Conservation (phyloP, 2,113 vertebrate species). For the Sphaerodactylus townsendi region DNA sequence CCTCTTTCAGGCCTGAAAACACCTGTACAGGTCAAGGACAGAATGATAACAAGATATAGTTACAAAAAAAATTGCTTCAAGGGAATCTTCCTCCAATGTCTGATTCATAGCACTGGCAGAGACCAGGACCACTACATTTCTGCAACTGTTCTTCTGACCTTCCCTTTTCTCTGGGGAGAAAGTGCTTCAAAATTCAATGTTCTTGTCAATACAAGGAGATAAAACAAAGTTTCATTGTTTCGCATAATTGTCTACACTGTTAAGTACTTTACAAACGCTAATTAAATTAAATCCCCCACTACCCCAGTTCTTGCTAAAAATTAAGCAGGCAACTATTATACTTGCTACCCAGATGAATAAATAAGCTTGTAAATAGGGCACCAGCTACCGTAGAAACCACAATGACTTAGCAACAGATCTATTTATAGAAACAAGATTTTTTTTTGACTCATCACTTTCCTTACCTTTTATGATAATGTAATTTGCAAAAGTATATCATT, state of each 20-base stretch:
- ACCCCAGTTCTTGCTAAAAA: constrained; percentile 3
- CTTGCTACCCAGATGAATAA: constrained; percentile 10
- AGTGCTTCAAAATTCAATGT: neutral
- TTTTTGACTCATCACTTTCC: constrained; percentile 38
- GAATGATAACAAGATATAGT: constrained; percentile 9
- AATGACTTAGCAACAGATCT: constrained; percentile 14
- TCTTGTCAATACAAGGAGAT: neutral
- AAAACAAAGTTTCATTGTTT: constrained; percentile 14
- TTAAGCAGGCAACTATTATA: neutral
- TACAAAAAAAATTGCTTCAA: neutral
- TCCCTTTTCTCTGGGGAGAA: neutral
- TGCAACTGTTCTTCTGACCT: neutral
- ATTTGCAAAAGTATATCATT: constrained; percentile 19
- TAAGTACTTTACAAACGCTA: constrained; percentile 21
- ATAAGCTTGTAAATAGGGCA: constrained; percentile 5
- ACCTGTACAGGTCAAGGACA: constrained; percentile 1
- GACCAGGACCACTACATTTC: accelerated
- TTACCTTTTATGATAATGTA: constrained; percentile 31
- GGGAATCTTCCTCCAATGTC: constrained; percentile 12
- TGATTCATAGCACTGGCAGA: neutral
- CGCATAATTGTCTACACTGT: constrained; percentile 3
- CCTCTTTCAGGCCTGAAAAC: constrained; percentile 9
- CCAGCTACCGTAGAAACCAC: neutral
- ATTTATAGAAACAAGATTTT: neutral
- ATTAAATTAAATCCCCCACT: constrained; percentile 32